Evolutionary conservation across 92 coral and sea anemone species (phyloP).

Genomic region (Epizoanthus stellaris): DNA sequence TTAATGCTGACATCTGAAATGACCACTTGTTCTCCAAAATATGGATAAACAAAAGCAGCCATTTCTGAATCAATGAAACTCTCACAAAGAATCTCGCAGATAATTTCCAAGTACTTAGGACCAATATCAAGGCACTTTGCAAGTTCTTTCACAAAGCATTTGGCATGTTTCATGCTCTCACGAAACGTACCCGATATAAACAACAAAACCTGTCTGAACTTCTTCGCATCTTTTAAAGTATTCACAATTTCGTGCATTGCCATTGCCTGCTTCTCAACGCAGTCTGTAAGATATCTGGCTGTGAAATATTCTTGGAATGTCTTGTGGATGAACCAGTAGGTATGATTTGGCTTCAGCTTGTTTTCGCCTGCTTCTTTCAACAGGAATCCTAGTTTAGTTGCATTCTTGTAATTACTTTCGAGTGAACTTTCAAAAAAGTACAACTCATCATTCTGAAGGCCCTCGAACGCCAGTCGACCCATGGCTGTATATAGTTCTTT

Average conservation of each 20-base stretch:
- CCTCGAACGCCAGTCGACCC: constrained; percentile 48
- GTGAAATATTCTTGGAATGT: too few relatives aligned
- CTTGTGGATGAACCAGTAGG: too few relatives aligned
- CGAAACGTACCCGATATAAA: neutral
- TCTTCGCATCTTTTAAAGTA: neutral
- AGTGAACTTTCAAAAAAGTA: constrained; percentile 11
- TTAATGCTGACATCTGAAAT: neutral
- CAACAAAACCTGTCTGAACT: constrained; percentile 1
- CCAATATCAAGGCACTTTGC: neutral
- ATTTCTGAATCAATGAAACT: neutral
- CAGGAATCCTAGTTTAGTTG: constrained; percentile 19
- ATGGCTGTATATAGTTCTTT: constrained; percentile 15
- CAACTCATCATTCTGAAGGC: neutral
- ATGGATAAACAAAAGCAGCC: neutral
- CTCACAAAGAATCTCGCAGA: neutral
- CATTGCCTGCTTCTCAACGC: neutral
- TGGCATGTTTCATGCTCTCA: neutral
- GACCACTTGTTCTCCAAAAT: neutral
- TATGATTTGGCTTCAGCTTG: constrained; percentile 18
- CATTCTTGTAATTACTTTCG: neutral
- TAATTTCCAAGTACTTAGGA: neutral
- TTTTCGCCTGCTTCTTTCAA: constrained; percentile 32
- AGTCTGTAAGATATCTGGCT: constrained; percentile 16
- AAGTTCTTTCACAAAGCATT: neutral
- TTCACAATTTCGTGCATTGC: neutral